Evolutionary conservation across 2,888 invertebrate genomes (phyloP).

Genomic region (Cataglyphis cursor): DNA sequence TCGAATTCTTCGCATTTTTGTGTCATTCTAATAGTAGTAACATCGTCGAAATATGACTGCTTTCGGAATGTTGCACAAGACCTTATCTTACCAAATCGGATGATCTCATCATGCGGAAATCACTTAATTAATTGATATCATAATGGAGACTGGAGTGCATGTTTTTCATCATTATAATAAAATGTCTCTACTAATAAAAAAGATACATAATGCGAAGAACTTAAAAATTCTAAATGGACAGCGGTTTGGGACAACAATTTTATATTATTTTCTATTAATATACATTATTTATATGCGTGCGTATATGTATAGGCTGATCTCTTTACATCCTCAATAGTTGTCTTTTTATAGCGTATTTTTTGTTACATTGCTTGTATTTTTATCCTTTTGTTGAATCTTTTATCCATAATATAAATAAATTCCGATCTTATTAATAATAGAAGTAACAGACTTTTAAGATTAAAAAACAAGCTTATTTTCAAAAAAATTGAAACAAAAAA

Average conservation of each 20-base stretch:
- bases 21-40: slow-evolving; percentile 47
- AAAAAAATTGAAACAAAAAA: background rate
- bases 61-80: slow-evolving; percentile 63
- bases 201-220: background rate
- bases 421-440: slow-evolving; percentile 9
- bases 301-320: background rate
- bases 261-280: slow-evolving; percentile 17
- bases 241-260: slow-evolving; percentile 2
- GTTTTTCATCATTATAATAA: background rate
- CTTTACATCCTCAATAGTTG: slow-evolving; percentile 16
- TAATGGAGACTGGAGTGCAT: slow-evolving; percentile 78
- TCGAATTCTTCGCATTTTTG: slow-evolving; percentile 79
- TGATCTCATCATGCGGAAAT: slow-evolving; percentile 76
- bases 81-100: slow-evolving; percentile 77
- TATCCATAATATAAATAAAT: slow-evolving; percentile 24
- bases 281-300: background rate
- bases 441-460: slow-evolving; percentile 11
- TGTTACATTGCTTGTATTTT: slow-evolving; percentile 20
- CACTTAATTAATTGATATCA: slow-evolving; percentile 83
- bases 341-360: slow-evolving; percentile 41
- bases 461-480: background rate
- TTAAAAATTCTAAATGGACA: slow-evolving; percentile 18
- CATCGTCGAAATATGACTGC: slow-evolving; percentile 44
- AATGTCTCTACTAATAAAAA: background rate
- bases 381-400: slow-evolving; percentile 27